A percentile compares a stretch with the other conserved stretches of the same genome.
Evolutionary conservation across 2,888 invertebrate species (phyloP).

Genomic region (Lochmaea crataegi): DNA sequence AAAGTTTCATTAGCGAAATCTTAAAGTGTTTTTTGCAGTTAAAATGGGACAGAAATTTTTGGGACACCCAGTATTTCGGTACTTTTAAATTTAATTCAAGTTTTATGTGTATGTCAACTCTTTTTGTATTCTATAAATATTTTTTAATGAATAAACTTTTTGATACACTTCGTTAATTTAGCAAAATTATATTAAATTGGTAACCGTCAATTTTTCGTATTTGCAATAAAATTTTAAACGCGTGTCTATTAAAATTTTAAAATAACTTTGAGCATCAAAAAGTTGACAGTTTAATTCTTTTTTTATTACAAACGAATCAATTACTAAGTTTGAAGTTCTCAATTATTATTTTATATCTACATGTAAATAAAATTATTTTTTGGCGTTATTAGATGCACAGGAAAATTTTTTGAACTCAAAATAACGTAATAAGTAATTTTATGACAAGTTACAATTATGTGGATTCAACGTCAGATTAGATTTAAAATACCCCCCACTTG

Average conservation of each 20-base stretch:
- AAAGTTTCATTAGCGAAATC: no score
- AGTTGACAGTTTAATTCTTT: constrained; percentile 4
- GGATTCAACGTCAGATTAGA: background rate
- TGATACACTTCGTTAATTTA: constrained; percentile 10
- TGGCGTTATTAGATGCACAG: background rate
- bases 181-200: constrained; percentile 2
- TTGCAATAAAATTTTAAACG: constrained; percentile 9
- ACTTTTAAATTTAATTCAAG: background rate
- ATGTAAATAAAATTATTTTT: background rate
- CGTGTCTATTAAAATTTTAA: no score
- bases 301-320: constrained; percentile 1
- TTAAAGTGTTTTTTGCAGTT: no score
- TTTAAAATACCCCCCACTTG: background rate
- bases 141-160: constrained; percentile 5
- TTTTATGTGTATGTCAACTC: background rate
- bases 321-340: constrained; percentile 11
- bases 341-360: constrained; percentile 10
- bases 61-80: background rate
- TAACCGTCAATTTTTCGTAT: no score
- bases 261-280: constrained; percentile 3
- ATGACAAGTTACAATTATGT: background rate
- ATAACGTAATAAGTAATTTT: background rate
- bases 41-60: no score
- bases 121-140: background rate
- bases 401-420: background rate